Percentiles rank a stretch among this genome's conserved stretches.
phyloP scores from a whole-genome alignment of 2,888 invertebrate species.

The Tiliacea citrago region DNA sequence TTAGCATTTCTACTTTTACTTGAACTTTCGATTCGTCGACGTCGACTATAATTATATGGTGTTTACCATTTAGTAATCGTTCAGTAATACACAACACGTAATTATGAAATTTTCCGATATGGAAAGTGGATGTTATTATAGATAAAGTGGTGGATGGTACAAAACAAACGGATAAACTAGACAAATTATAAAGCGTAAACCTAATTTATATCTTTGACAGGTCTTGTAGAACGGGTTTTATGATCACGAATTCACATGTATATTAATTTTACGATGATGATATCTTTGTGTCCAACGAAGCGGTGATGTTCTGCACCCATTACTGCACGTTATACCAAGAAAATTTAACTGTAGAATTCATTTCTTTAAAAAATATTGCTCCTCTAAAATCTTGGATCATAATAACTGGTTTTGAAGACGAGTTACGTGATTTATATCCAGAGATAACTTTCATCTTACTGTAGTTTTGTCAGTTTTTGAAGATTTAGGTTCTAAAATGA shows the following conservation, averaged over 20 bases:
- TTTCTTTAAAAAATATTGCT: conserved; percentile 51
- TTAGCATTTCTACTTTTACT: conserved; percentile 85
- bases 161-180: conserved; percentile 24
- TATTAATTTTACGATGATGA: conserved; percentile 56
- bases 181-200: conserved; percentile 13
- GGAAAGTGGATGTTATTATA: not conserved
- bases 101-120: conserved; percentile 6
- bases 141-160: not conserved
- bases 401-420: conserved; percentile 59
- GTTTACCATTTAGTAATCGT: conserved; percentile 54
- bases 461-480: conserved; percentile 31
- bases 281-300: conserved; percentile 65
- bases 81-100: conserved; percentile 5
- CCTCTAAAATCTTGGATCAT: conserved; percentile 60
- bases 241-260: conserved; percentile 42
- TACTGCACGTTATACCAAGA: conserved; percentile 60
- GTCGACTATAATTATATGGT: conserved; percentile 67
- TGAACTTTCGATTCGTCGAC: conserved; percentile 79
- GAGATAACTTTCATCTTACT: conserved; percentile 50
- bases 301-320: conserved; percentile 74
- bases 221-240: conserved; percentile 39
- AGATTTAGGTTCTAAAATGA: not conserved
- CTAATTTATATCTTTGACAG: conserved; percentile 38
- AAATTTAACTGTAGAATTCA: conserved; percentile 63
- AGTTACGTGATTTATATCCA: conserved; percentile 57